phyloP scores from a whole-genome alignment of 2,888 invertebrate genomes.

The Tupiocoris notatus region DNA sequence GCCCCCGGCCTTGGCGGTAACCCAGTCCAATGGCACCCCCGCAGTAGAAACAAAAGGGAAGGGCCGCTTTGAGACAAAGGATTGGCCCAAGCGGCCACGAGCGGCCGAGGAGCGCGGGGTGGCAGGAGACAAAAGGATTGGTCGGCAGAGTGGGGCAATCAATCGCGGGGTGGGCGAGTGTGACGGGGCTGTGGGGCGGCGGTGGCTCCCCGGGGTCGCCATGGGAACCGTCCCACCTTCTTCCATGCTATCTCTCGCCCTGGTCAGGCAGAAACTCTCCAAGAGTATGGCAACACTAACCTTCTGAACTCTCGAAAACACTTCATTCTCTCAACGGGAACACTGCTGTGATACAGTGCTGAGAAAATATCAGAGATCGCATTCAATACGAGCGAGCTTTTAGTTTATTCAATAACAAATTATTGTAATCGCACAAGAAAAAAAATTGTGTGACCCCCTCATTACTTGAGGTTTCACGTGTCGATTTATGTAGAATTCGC shows the following conservation, averaged over 20 bases:
- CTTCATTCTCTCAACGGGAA: neutral
- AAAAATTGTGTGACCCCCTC: too few species aligned
- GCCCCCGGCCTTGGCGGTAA: constrained; percentile 3
- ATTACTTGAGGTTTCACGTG: too few species aligned
- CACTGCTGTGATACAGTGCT: too few species aligned
- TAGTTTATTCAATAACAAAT: too few species aligned
- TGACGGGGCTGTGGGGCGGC: constrained; percentile 12
- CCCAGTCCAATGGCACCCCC: neutral
- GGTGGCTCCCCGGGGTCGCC: constrained; percentile 28
- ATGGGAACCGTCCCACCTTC: constrained; percentile 20
- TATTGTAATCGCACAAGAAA: too few species aligned
- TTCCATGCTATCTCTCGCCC: constrained; percentile 3
- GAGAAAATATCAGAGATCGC: too few species aligned
- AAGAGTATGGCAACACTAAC: neutral
- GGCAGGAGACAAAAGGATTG: constrained; percentile 29
- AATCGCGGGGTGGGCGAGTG: constrained; percentile 26
- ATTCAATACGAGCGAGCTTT: too few species aligned
- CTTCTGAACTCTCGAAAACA: neutral
- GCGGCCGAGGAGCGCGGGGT: constrained; percentile 10
- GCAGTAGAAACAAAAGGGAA: constrained; percentile 26
- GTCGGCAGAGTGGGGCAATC: constrained; percentile 35
- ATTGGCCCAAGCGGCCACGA: constrained; percentile 14
- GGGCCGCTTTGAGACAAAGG: constrained; percentile 30
- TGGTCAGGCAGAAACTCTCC: neutral
- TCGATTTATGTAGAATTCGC: too few species aligned